A percentile compares a stretch with the other conserved stretches of the same genome.
phyloP scores from a whole-genome alignment of 2,113 vertebrate species.

The Guaruba guarouba region DNA sequence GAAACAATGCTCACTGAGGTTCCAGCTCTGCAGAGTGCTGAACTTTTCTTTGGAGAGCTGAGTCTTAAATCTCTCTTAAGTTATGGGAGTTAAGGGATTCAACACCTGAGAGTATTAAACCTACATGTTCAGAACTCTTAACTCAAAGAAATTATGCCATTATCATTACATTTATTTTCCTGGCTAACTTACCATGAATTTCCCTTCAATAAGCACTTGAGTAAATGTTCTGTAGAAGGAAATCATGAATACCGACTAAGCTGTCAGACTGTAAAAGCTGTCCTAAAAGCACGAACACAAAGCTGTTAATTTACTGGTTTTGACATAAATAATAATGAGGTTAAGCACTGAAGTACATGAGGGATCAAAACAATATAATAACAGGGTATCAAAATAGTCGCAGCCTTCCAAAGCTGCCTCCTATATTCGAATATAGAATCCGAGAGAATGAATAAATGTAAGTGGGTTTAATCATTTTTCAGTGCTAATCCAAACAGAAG shows the following conservation, averaged over 20 bases:
- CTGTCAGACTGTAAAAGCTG: background rate
- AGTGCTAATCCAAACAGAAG: background rate
- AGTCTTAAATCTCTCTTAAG: background rate
- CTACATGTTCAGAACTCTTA: background rate
- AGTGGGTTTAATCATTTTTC: background rate
- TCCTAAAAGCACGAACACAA: background rate
- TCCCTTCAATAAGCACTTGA: background rate
- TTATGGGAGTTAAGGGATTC: background rate
- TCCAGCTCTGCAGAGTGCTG: background rate
- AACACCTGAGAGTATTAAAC: background rate
- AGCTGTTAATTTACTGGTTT: background rate
- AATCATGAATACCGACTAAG: background rate
- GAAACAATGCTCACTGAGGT: background rate
- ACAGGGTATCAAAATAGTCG: conserved; percentile 26
- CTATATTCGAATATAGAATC: background rate
- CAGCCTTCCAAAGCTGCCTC: background rate
- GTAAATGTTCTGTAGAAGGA: background rate
- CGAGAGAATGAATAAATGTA: background rate
- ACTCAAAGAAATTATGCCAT: background rate
- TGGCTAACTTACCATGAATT: background rate
- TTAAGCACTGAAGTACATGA: background rate
- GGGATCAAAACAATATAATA: background rate
- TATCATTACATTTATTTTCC: background rate
- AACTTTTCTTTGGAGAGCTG: background rate
- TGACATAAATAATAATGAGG: conserved; percentile 37